Base-by-base conservation (phyloP, 2,113 vertebrate genomes). In the Nothoprocta pentlandii region DNA sequence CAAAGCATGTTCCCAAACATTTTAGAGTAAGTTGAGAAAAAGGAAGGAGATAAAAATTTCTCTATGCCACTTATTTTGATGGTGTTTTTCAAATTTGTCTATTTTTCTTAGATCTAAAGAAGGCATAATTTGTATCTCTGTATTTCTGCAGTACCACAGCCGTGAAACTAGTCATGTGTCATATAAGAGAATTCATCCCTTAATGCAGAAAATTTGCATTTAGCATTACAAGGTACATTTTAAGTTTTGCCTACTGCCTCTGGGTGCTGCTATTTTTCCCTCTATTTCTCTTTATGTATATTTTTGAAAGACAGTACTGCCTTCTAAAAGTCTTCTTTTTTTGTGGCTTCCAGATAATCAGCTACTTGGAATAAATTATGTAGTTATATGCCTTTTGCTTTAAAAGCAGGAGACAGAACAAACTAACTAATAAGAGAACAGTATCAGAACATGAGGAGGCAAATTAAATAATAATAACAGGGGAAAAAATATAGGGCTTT, bases 381-480 rank as follows among this genome's bases (percentile, higher is more conserved):
- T 86, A 84, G 54, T 30, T 94, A 93, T 81, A 84, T 11, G 80
- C 34, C 17, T 83, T 85, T 85, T 81, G 71, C 51, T 46, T 93
- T 96, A 25, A 44, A 62, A 67, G 34, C 32, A 42, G 64, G 54
- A 88, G 64, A 47, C 44, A 53, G 36, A 49, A 53, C 47, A 76
- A 58, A 76, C 42, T 46, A 76, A 46, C 36, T 92, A 93, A 53
- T 92, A 90, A 63, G 62, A 76, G 59, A 66, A 82, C 39, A 8
- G 30, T 59, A 84, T 79, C 85, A 71, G 69, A 94, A 61, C 75
- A 75, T 63, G 82, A 92, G 36, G 64, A 87, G 41, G 80, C 20
- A 97, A 92, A 85, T 77, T 30, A 74, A 86, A 70, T 88, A 83
- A 66, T 68, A 90, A 63, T 87, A 58, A 74, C 54, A 66, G 61